Conservation (phyloP, 2,888 invertebrate species). For the Polydrusus cervinus region DNA sequence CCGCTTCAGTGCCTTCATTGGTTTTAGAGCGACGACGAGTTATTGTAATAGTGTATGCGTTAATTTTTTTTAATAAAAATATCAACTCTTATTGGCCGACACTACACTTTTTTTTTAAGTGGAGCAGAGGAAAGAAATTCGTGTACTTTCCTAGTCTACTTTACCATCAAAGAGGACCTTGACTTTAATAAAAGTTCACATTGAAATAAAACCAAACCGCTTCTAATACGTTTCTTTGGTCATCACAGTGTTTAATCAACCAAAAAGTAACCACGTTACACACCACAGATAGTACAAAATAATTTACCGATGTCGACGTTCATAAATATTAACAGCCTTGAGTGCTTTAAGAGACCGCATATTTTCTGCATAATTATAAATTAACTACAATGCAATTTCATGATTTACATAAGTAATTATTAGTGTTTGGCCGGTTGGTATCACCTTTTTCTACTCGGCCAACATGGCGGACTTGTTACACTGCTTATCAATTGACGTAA, state of each 20-base stretch:
- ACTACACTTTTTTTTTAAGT: too few relatives aligned
- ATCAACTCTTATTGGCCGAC: too few relatives aligned
- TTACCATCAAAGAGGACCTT: too few relatives aligned
- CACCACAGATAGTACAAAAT: constrained; percentile 9
- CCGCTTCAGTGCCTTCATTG: too few relatives aligned
- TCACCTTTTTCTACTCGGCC: constrained; percentile 37
- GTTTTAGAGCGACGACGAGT: too few relatives aligned
- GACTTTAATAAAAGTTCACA: too few relatives aligned
- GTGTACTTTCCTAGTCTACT: too few relatives aligned
- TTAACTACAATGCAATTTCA: constrained; percentile 52
- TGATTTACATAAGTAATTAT: constrained; percentile 56
- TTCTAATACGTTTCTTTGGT: neutral
- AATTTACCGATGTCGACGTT: constrained; percentile 33
- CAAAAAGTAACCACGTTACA: constrained; percentile 9
- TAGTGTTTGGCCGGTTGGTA: constrained; percentile 52
- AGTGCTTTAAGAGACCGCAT: constrained; percentile 48
- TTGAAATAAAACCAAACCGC: too few relatives aligned
- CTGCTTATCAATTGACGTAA: constrained; percentile 37
- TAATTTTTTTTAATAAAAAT: too few relatives aligned
- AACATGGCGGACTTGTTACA: constrained; percentile 29
- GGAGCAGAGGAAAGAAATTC: too few relatives aligned
- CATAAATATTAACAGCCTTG: constrained; percentile 53
- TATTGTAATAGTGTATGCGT: too few relatives aligned
- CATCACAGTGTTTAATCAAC: neutral
- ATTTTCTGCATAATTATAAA: constrained; percentile 55